Base-by-base conservation (phyloP, 2,888 invertebrate genomes). In the Argyresthia goedartella region DNA sequence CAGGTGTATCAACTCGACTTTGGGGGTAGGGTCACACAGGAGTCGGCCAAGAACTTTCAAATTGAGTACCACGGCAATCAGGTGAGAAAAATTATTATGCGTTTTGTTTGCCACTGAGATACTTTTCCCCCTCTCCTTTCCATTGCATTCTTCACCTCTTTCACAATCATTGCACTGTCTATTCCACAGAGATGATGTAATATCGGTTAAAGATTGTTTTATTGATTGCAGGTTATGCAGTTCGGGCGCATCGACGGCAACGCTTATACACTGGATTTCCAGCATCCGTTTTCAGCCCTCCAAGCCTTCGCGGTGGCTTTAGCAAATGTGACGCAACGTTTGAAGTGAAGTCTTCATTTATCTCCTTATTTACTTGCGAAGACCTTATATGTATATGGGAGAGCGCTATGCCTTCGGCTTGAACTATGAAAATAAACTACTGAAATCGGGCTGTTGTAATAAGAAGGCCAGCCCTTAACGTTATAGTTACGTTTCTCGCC, bases 1-100 rank as follows among this genome's bases (percentile, higher is more conserved):
- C n/a, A n/a, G n/a, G 99, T 99, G 11, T 99, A 99, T 84, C 99
- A 99, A 73, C 88, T 99, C 46, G 99, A 99, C 86, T 99, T 99
- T 85, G 99, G 99, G 4, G 99, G 99, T 10, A 89, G 99, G 59
- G 99, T 99, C 55, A 99, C 99, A 4, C 99, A 99, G 81, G 99
- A 99, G 78, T 98, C 98, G 45, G 99, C 99, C 13, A 99, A 99
- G 84, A 99, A 99, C 87, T 99, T 99, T 79, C 99, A 99, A 87
- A 98, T 99, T 54, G 98, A 98, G 80, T 97, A 96, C 75, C 91
- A 95, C 62, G 97, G 96, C 58, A 96, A 96, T 84, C 98, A 98
- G 92, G 98, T 97, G 64, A 66, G 67, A 57, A 14, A 9, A 9
- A 36, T 8, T 36, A 9, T 36, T 36, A 36, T 36, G 9, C 8